phyloP scores from a whole-genome alignment of 2,797 vertebrate genomes.

The Eulemur albifrons region DNA sequence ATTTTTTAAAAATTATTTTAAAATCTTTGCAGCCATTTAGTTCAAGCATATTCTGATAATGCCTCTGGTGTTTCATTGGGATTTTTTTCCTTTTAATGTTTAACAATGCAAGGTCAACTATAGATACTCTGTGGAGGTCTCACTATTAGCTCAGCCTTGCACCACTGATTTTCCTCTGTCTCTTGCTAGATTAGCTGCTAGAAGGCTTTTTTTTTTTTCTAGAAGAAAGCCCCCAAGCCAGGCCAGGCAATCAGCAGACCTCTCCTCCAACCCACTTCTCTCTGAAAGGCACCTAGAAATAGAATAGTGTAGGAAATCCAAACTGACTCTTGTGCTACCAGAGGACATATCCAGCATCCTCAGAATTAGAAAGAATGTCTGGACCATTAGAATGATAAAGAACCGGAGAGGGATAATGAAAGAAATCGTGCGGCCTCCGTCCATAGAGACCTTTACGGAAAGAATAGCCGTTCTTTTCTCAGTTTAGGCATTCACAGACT shows the following conservation, averaged over 20 bases:
- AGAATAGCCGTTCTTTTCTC: not conserved
- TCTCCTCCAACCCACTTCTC: not conserved
- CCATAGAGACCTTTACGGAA: not conserved
- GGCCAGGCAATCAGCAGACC: not conserved
- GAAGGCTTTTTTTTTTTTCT: not conserved
- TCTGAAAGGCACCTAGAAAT: not conserved
- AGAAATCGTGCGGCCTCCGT: not conserved
- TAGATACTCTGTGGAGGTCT: not conserved
- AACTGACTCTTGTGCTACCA: not conserved
- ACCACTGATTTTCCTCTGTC: not conserved
- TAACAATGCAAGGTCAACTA: slow-evolving; percentile 11
- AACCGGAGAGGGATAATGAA: not conserved
- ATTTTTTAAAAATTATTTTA: not conserved
- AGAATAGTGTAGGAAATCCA: not conserved
- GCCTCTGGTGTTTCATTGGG: not conserved
- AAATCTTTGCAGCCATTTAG: not conserved
- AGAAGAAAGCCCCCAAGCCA: not conserved
- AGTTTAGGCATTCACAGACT: not conserved
- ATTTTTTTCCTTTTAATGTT: not conserved
- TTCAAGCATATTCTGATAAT: slow-evolving; percentile 39
- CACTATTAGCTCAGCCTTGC: not conserved
- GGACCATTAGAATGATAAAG: not conserved
- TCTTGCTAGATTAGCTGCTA: not conserved
- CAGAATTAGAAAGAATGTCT: not conserved
- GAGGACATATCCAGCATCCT: not conserved